phyloP scores from a whole-genome alignment of 2,113 vertebrate genomes.

The Arenaria interpres region DNA sequence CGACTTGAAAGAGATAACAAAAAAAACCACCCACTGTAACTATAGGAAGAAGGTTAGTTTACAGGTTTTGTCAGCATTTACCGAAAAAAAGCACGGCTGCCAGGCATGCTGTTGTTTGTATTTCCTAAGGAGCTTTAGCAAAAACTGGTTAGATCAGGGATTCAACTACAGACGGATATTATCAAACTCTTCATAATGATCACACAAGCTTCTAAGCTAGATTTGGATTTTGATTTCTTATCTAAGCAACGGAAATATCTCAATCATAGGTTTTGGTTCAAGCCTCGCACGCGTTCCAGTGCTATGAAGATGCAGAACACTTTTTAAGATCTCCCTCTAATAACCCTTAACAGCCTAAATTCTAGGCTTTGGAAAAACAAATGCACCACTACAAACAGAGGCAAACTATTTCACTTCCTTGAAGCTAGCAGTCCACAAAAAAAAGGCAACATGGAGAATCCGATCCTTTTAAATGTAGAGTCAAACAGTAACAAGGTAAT shows the following conservation, averaged over 20 bases:
- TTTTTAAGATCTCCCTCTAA: neutral
- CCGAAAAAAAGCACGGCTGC: neutral
- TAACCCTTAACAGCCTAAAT: neutral
- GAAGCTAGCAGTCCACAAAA: neutral
- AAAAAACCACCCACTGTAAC: neutral
- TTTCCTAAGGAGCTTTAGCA: neutral
- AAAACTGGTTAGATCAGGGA: neutral
- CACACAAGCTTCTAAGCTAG: neutral
- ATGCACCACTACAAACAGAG: fast-evolving
- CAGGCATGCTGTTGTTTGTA: neutral
- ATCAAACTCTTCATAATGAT: neutral
- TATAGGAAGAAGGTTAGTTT: neutral
- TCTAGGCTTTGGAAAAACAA: neutral
- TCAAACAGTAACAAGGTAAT: neutral
- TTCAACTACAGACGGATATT: neutral
- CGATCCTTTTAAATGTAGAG: neutral
- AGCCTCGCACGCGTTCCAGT: neutral
- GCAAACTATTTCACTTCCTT: neutral
- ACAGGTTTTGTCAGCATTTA: neutral
- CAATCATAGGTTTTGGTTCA: neutral
- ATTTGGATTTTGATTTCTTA: neutral
- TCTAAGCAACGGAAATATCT: neutral
- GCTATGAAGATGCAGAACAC: neutral
- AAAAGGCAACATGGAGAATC: neutral
- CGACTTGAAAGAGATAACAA: neutral